A percentile compares a stretch with the other conserved stretches of the same genome.
phyloP scores from a whole-genome alignment of 1,140 invertebrate species.

The Neodiprion virginianus region DNA sequence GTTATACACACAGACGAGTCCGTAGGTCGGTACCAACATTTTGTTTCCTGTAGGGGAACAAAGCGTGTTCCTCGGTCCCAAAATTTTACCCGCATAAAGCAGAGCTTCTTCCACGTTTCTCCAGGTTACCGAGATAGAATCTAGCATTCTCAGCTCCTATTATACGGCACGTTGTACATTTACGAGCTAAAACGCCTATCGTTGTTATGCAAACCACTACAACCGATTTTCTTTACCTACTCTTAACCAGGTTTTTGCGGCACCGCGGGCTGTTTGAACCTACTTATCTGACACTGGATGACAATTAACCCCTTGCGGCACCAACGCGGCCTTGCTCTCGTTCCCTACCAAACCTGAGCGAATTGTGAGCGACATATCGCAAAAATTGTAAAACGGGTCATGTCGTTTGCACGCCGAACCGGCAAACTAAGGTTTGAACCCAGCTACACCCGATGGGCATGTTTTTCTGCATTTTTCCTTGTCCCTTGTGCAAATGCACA shows the following conservation, averaged over 20 bases:
- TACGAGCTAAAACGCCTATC: not conserved
- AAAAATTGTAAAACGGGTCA: no score
- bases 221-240: not conserved
- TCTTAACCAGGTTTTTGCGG: not conserved
- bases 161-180: not conserved
- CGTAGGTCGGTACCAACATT: not conserved
- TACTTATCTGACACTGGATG: not conserved
- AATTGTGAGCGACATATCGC: no score
- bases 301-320: not conserved
- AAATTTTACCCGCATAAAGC: not conserved
- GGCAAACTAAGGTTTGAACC: no score
- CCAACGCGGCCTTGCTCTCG: not conserved
- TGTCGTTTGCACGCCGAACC: no score
- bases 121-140: not conserved
- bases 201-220: slow-evolving; percentile 5
- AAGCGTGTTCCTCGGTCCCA: not conserved
- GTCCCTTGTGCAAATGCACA: no score
- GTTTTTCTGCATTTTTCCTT: no score
- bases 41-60: not conserved
- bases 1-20: not conserved
- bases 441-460: no score
- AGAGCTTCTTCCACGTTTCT: not conserved
- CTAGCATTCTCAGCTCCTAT: not conserved
- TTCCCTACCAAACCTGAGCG: not conserved
- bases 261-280: not conserved